These are phyloP conservation scores for Cremastinae sp. DNA, from an alignment of 2,888 invertebrate genomes.

Conservation along the genomic window DNA sequence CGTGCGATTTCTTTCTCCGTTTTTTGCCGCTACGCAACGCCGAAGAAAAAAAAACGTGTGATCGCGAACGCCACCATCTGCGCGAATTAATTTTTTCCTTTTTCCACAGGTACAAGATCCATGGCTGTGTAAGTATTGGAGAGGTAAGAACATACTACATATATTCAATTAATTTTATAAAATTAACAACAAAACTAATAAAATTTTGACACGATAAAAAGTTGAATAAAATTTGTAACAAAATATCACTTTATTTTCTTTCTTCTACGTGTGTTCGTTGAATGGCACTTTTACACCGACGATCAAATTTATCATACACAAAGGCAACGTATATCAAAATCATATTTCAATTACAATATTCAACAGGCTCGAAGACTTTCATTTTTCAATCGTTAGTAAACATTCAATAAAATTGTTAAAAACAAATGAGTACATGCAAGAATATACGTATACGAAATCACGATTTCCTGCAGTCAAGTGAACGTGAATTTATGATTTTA, in stretches of 20 bases:
- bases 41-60: conserved; percentile 9
- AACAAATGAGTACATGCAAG: conserved; percentile 22
- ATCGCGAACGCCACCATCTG: conserved; percentile 7
- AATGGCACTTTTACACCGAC: background rate
- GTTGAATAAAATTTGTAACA: conserved; percentile 53
- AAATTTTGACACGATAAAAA: conserved; percentile 14
- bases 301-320: background rate
- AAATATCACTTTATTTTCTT: conserved; percentile 58
- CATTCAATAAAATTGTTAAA: conserved; percentile 21
- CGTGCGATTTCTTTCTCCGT: conserved; percentile 4
- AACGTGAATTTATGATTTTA: conserved; percentile 7
- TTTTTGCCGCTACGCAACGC: conserved; percentile 14
- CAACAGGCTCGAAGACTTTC: conserved; percentile 27
- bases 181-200: background rate
- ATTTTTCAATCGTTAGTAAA: conserved; percentile 18
- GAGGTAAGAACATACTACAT: conserved; percentile 45
- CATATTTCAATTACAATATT: background rate
- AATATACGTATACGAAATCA: conserved; percentile 30
- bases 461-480: conserved; percentile 1
- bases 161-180: no score
- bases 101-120: conserved; percentile 25
- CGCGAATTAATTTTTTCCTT: conserved; percentile 20
- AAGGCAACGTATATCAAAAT: conserved; percentile 23
- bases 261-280: conserved; percentile 24
- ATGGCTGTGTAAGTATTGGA: conserved; percentile 44